phyloP scores from a whole-genome alignment of 1,140 invertebrate species.

The Helicorthomorpha holstii region DNA sequence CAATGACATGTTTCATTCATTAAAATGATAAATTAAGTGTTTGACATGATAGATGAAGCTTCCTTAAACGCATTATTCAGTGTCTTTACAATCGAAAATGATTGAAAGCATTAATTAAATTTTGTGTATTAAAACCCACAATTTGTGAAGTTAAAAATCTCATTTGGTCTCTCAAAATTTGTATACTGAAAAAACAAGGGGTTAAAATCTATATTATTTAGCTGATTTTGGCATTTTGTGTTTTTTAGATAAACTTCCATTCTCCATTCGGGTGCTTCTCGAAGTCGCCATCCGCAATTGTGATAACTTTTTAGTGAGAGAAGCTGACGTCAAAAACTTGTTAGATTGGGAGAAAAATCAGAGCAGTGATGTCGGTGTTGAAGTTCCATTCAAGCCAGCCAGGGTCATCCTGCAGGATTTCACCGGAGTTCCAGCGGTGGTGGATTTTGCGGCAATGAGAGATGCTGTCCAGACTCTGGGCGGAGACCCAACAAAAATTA shows the following conservation, averaged over 20 bases:
- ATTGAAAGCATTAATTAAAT: too few relatives aligned
- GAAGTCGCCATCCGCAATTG: conserved; percentile 93
- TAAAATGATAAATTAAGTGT: too few relatives aligned
- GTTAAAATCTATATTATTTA: too few relatives aligned
- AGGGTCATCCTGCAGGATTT: conserved; percentile 91
- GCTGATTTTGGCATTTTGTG: too few relatives aligned
- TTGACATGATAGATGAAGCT: too few relatives aligned
- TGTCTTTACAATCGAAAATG: too few relatives aligned
- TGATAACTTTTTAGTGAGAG: conserved; percentile 74
- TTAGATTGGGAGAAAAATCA: conserved; percentile 78
- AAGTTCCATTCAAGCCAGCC: conserved; percentile 89
- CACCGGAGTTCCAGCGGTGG: conserved; percentile 93
- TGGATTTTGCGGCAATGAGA: conserved; percentile 97
- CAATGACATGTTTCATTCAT: too few relatives aligned
- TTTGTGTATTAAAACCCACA: too few relatives aligned
- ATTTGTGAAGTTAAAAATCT: too few relatives aligned
- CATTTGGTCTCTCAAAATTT: too few relatives aligned
- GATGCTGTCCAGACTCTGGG: conserved; percentile 77
- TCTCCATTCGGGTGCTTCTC: conserved; percentile 77
- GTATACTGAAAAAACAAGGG: too few relatives aligned
- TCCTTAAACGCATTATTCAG: too few relatives aligned
- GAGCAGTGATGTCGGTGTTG: conserved; percentile 45
- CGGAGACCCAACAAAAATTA: conserved; percentile 82
- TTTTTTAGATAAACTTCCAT: conserved; percentile 51
- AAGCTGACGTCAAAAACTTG: conserved; percentile 75